Conservation (phyloP, 2,113 vertebrate genomes). For the Bothrops jararaca region DNA sequence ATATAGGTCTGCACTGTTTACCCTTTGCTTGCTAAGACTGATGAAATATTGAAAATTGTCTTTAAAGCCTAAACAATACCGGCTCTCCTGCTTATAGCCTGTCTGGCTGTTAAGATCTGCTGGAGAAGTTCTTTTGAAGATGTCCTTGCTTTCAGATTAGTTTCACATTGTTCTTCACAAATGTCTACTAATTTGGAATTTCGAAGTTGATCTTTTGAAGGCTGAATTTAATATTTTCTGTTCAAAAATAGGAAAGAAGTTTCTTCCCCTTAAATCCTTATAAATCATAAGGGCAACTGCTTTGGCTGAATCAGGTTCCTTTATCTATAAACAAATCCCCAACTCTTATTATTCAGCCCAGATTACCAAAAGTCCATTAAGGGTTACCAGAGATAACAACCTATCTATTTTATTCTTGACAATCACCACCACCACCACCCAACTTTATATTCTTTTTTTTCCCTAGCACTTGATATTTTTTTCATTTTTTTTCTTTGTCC, state of each 20-base stretch:
- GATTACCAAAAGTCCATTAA: background rate
- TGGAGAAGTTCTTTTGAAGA: background rate
- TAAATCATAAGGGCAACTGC: background rate
- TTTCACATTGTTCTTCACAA: background rate
- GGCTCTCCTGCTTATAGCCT: background rate
- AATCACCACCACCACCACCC: background rate
- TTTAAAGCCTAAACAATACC: background rate
- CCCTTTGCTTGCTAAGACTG: background rate
- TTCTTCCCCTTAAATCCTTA: background rate
- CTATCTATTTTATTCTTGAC: background rate
- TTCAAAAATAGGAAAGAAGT: background rate
- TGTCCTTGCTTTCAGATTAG: background rate
- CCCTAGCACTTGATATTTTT: background rate
- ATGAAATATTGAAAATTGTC: background rate
- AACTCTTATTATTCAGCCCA: background rate
- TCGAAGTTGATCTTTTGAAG: background rate
- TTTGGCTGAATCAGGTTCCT: background rate
- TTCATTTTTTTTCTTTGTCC: background rate
- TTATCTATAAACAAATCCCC: background rate
- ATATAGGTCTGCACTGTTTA: background rate
- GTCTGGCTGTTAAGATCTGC: background rate
- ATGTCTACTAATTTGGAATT: background rate
- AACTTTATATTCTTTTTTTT: background rate
- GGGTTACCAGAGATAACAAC: background rate
- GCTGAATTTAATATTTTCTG: background rate